phyloP scores from a whole-genome alignment of 2,797 vertebrate species.

The Cyprinodon diabolis region DNA sequence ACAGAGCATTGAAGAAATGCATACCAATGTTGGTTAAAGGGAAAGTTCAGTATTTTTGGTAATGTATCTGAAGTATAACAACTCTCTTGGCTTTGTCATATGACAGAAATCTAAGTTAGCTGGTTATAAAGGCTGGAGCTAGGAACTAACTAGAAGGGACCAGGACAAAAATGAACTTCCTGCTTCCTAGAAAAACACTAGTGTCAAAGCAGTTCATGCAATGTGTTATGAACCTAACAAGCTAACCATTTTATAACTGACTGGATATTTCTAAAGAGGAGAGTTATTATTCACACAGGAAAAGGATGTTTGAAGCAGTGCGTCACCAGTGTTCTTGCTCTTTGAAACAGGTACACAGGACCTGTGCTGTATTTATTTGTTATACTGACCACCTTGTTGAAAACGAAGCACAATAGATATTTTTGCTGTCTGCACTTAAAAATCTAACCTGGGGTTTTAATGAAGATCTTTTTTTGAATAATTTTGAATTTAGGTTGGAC shows the following conservation, averaged over 20 bases:
- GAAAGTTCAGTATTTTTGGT: neutral
- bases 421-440: neutral
- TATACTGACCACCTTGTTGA: too few species aligned
- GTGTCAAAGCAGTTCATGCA: neutral
- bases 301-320: too few species aligned
- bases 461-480: neutral
- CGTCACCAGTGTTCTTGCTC: neutral
- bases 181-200: neutral
- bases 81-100: neutral
- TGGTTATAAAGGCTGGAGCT: neutral
- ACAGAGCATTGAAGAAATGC: slow-evolving; percentile 50
- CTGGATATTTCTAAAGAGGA: too few species aligned
- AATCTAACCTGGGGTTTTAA: neutral
- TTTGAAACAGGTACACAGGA: too few species aligned
- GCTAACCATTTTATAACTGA: too few species aligned
- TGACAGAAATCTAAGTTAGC: neutral
- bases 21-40: slow-evolving; percentile 43
- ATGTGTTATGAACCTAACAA: neutral
- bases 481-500: neutral
- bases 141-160: neutral
- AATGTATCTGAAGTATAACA: neutral
- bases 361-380: too few species aligned
- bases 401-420: neutral
- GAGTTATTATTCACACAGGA: neutral
- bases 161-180: neutral